Conservation (phyloP, 2,113 vertebrate genomes). For the Panurus biarmicus region DNA sequence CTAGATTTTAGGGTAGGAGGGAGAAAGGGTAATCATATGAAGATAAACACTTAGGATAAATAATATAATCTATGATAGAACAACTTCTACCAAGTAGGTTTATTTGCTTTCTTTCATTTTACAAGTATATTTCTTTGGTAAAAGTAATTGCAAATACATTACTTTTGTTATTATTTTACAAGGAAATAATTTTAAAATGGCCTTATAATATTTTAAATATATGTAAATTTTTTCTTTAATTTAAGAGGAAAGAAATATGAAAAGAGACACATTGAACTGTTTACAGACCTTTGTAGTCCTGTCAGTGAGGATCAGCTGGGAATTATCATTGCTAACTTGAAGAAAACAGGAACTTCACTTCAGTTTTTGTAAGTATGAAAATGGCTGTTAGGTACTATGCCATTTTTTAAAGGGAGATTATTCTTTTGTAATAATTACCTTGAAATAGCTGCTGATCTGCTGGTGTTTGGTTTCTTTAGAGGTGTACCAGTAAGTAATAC, state of each 20-base stretch:
- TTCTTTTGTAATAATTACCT: not conserved
- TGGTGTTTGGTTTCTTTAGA: not conserved
- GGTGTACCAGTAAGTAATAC: not conserved
- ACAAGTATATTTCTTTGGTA: not conserved
- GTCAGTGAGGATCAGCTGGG: constrained; percentile 83
- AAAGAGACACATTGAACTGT: constrained; percentile 81
- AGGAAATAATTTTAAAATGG: not conserved
- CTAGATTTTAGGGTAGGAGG: not conserved
- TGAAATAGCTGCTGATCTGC: not conserved
- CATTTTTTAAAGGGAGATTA: not conserved
- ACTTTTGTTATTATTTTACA: not conserved
- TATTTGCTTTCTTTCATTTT: not conserved
- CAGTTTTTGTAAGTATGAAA: constrained; percentile 89
- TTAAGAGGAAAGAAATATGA: constrained; percentile 86
- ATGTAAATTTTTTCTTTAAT: not conserved
- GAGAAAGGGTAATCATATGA: not conserved
- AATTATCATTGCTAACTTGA: constrained; percentile 84
- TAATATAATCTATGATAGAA: not conserved
- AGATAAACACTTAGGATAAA: not conserved
- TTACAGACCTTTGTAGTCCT: constrained; percentile 84
- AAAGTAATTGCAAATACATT: not conserved
- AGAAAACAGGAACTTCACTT: constrained; percentile 78
- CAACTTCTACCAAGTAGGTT: not conserved
- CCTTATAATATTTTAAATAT: not conserved
- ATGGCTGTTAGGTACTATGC: not conserved